These are phyloP conservation scores for Xenotilapia flavipinnis DNA, from an alignment of 2,113 vertebrate species.

Conservation along the genomic window DNA sequence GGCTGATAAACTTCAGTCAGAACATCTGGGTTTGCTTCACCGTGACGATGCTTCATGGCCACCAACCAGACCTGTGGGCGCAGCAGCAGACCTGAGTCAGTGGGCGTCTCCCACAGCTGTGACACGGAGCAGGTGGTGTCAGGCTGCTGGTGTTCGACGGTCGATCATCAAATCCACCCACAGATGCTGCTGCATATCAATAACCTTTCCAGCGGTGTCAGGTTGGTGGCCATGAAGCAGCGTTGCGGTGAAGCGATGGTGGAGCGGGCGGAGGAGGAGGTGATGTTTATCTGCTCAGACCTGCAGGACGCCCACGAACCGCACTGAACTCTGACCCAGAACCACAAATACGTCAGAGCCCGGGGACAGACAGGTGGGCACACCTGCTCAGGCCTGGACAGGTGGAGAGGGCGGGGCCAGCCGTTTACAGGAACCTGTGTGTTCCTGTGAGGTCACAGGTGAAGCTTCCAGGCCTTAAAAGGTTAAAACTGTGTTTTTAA, in stretches of 20 bases:
- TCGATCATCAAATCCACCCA: background rate
- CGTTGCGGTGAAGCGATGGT: background rate
- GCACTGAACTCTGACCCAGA: background rate
- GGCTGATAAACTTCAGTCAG: background rate
- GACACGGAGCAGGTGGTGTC: background rate
- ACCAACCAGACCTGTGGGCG: background rate
- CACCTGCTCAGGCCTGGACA: background rate
- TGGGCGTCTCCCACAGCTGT: background rate
- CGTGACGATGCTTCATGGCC: background rate
- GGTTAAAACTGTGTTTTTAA: background rate
- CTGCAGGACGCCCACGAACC: background rate
- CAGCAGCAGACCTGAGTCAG: background rate
- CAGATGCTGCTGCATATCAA: background rate
- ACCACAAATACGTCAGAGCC: background rate
- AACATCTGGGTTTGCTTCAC: background rate
- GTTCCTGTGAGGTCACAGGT: background rate
- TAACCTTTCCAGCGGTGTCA: background rate
- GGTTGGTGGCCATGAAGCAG: background rate
- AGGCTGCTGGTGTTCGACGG: background rate
- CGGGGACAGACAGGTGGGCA: background rate
- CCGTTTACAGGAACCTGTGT: background rate
- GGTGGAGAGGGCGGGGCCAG: background rate
- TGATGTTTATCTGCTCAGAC: background rate
- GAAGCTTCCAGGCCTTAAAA: background rate
- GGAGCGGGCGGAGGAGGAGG: background rate